Evolutionary conservation across 2,888 invertebrate species (phyloP), one percentile per base, ranked within the genome.

Genomic region (Yponomeuta malinellus): DNA sequence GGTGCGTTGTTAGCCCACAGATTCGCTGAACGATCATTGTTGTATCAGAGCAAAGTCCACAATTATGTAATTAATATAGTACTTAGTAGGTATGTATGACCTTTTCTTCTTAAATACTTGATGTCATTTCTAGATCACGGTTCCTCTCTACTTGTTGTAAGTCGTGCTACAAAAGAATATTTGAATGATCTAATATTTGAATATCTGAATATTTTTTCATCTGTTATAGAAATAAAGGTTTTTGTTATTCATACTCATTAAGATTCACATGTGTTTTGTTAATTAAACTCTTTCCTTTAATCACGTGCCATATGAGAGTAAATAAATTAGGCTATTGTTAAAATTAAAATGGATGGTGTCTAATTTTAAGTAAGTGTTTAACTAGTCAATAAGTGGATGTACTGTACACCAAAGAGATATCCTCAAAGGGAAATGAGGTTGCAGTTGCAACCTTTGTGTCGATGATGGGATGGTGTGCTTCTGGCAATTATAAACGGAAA

Each of bases 291-390:
- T 59, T 59, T 59, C 52, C 15, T 9, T 59, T 65, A 71, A 69
- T 71, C 74, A 73, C 71, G 73, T 74, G 72, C 72, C 70, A 70
- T 71, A 70, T 71, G 68, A 48, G 70, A 63, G 71, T 71, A 69
- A 69, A 63, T 63, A 63, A 63, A 71, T 68, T 48, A 52, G 48
- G 68, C n/a, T 64, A 64, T 64, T 31, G 52, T 59, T 59, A 59
- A 59, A 59, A 59, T 59, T 59, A 3, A 15, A 48, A 68, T 52
- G 10, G 10, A 68, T 59, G 73, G 80, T 84, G 81, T 82, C 79
- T 81, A 79, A 83, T 80, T 78, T 83, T 79, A 82, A 78, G 76
- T 84, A 80, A 81, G 74, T 84, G 86, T 89, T 86, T 85, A 82
- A 73, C 78, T 81, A 80, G 74, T 80, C 73, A 71, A 4, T 88